Evolutionary conservation across 2,113 vertebrate species (phyloP).

Genomic region (mouse (Mus musculus)): DNA sequence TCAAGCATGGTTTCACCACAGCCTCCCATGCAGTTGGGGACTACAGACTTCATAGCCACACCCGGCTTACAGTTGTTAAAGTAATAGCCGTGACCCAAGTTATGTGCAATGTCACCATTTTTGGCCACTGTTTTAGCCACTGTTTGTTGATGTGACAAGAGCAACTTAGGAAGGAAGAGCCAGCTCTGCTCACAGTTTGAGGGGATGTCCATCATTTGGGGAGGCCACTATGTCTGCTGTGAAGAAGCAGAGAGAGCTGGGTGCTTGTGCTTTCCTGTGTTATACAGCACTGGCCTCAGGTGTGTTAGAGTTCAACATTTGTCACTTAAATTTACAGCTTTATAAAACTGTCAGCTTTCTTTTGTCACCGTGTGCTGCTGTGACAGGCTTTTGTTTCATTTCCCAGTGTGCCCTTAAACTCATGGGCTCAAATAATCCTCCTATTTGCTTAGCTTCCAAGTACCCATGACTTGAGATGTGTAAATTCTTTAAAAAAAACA

Average conservation of each 20-base stretch:
- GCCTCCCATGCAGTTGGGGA: neutral
- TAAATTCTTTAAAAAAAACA: neutral
- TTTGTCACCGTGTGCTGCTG: neutral
- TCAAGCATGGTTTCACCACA: neutral
- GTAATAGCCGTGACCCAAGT: neutral
- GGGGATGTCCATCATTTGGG: no score
- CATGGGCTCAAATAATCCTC: neutral
- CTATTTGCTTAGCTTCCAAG: neutral
- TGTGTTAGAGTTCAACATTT: neutral
- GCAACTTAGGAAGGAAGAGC: neutral
- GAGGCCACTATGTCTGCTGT: neutral
- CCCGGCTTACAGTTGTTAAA: neutral
- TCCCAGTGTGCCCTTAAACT: neutral
- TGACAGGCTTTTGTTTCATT: neutral
- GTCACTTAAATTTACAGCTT: neutral
- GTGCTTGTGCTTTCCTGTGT: neutral
- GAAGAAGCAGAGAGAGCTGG: neutral
- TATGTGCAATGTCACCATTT: conserved; percentile 9
- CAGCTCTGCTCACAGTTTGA: neutral
- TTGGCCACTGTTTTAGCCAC: neutral
- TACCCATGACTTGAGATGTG: neutral
- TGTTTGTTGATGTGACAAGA: neutral
- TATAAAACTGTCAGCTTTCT: neutral
- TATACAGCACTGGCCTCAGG: conserved; percentile 17
- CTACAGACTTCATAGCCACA: neutral